Percentiles rank a stretch among this genome's conserved stretches.
These are phyloP conservation scores for Alaudala cheleensis DNA, from an alignment of 2,113 vertebrate genomes.

Conservation along the genomic window DNA sequence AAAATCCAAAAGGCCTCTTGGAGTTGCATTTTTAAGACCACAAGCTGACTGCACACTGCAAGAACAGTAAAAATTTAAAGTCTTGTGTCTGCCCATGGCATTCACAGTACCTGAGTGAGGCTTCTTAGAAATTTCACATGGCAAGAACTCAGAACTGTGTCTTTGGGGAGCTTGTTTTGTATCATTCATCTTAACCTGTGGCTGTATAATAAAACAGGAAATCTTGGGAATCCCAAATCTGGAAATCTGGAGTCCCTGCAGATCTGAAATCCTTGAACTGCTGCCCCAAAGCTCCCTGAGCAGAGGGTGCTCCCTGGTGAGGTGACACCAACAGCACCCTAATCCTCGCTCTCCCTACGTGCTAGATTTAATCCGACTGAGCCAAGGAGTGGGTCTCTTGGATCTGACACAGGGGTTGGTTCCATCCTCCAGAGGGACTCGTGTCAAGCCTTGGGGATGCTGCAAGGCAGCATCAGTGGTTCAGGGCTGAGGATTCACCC, in stretches of 20 bases:
- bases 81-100: neutral
- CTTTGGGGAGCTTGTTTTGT: neutral
- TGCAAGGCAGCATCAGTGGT: neutral
- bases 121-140: neutral
- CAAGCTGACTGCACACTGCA: neutral
- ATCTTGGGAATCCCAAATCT: neutral
- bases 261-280: neutral
- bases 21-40: neutral
- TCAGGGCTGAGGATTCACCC: accelerated
- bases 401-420: neutral
- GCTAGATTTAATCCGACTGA: neutral
- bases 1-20: neutral
- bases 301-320: neutral
- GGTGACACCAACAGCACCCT: neutral
- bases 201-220: neutral
- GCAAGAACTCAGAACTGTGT: neutral
- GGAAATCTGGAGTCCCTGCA: neutral
- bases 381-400: neutral
- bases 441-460: neutral
- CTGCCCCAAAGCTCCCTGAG: neutral
- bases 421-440: accelerated
- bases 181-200: neutral
- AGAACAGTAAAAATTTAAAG: neutral
- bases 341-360: accelerated
- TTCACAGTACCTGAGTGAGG: neutral